Conservation (phyloP, 2,113 vertebrate species). For the Acanthochromis polyacanthus region DNA sequence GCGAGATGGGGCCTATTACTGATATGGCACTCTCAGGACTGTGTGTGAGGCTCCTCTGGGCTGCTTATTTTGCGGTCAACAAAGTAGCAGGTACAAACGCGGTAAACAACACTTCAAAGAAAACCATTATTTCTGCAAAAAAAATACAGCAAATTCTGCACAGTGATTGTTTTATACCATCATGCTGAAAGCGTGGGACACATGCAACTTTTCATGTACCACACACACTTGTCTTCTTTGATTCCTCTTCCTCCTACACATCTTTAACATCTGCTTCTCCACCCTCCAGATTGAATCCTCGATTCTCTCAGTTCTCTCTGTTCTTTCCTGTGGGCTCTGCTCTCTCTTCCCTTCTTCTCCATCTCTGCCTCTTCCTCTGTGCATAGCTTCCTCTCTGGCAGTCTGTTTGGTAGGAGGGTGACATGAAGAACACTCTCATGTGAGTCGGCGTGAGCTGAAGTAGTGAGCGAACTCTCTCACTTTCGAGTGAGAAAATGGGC, state of each 20-base stretch:
- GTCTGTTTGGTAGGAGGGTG: constrained; percentile 66
- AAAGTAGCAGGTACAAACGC: constrained; percentile 54
- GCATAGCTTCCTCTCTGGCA: constrained; percentile 56
- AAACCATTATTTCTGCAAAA: constrained; percentile 46
- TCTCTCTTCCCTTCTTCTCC: constrained; percentile 43
- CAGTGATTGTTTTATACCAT: constrained; percentile 25
- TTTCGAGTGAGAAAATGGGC: constrained; percentile 31
- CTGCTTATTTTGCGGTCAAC: constrained; percentile 65
- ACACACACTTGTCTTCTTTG: constrained; percentile 23
- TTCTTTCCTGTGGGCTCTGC: constrained; percentile 64
- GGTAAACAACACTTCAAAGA: constrained; percentile 58
- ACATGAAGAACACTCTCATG: constrained; percentile 64
- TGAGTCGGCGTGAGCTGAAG: constrained; percentile 57
- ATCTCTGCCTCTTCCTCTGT: constrained; percentile 46
- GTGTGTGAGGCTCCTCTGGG: constrained; percentile 39
- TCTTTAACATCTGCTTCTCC: constrained; percentile 27
- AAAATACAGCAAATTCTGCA: constrained; percentile 8
- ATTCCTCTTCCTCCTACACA: constrained; percentile 31
- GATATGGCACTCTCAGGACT: constrained; percentile 66
- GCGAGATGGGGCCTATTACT: constrained; percentile 70
- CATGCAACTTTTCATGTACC: constrained; percentile 33
- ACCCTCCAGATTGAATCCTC: constrained; percentile 62
- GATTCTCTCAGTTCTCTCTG: constrained; percentile 60
- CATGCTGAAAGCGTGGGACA: constrained; percentile 11
- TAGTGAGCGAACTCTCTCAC: constrained; percentile 40